Conservation (phyloP, 1,140 invertebrate genomes). For the Hylyphantes graminicola region DNA sequence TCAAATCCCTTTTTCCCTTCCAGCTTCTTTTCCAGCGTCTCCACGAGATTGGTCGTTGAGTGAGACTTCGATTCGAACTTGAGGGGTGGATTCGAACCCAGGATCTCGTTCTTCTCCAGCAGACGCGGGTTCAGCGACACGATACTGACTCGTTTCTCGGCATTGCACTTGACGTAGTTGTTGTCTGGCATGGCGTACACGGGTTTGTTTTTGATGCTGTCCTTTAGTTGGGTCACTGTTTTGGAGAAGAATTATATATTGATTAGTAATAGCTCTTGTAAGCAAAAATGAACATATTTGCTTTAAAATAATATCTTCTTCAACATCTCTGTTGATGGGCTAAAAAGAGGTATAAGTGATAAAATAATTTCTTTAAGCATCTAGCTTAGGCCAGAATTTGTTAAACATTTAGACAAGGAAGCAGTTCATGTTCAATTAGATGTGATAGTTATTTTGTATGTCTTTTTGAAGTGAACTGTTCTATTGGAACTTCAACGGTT, state of each 20-base stretch:
- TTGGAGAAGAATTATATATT: background rate
- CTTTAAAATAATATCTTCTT: no score
- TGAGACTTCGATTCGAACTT: background rate
- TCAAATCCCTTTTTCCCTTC: conserved; percentile 22
- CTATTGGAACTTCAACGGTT: no score
- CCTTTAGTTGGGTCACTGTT: conserved; percentile 8
- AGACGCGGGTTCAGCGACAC: conserved; percentile 30
- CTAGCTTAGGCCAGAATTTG: no score
- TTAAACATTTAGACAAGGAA: no score
- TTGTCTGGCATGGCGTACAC: conserved; percentile 4
- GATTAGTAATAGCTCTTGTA: background rate
- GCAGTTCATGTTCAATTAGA: no score
- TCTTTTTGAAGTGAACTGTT: no score
- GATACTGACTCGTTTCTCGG: conserved; percentile 30
- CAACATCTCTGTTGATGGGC: no score
- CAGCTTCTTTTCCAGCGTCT: conserved; percentile 29
- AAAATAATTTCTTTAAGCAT: no score
- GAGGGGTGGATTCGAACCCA: background rate
- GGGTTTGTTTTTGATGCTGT: conserved; percentile 24
- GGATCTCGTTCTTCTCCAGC: conserved; percentile 45
- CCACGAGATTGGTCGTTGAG: conserved; percentile 37
- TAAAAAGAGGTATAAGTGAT: no score
- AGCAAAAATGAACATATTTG: background rate
- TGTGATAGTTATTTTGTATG: no score
- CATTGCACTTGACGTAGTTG: conserved; percentile 46